Evolutionary conservation across 2,113 vertebrate genomes (phyloP).

Genomic region (Sapayoa aenigma): DNA sequence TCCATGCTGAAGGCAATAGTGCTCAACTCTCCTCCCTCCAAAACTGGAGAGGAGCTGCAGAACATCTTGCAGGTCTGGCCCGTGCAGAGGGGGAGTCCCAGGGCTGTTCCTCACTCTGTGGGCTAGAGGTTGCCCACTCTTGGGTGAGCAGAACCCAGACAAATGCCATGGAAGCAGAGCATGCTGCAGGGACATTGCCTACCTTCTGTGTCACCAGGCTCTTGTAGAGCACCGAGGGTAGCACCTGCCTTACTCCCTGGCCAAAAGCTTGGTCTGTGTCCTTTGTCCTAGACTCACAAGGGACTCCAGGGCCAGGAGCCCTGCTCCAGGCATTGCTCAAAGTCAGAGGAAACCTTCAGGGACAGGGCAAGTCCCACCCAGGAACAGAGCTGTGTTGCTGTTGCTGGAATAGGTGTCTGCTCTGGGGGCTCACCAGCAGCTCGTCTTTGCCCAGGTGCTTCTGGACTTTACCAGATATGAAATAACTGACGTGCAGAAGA

Average conservation of each 20-base stretch:
- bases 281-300: fast-evolving
- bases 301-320: neutral
- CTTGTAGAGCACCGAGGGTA: neutral
- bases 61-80: neutral
- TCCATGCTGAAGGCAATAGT: neutral
- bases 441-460: neutral
- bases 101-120: neutral
- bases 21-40: neutral
- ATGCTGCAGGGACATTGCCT: neutral
- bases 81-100: neutral
- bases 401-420: neutral
- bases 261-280: neutral
- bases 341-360: neutral
- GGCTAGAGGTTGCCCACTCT: neutral
- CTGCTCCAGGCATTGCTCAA: fast-evolving
- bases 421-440: neutral
- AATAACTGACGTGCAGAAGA: neutral
- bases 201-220: too few relatives aligned
- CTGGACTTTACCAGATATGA: neutral
- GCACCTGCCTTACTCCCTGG: neutral
- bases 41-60: neutral
- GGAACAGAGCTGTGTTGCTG: neutral
- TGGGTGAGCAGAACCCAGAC: neutral
- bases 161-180: neutral
- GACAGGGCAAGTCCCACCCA: neutral